A percentile compares a stretch with the other conserved stretches of the same genome.
These are phyloP conservation scores for Lithosia quadra DNA, from an alignment of 2,888 invertebrate genomes.

Conservation along the genomic window DNA sequence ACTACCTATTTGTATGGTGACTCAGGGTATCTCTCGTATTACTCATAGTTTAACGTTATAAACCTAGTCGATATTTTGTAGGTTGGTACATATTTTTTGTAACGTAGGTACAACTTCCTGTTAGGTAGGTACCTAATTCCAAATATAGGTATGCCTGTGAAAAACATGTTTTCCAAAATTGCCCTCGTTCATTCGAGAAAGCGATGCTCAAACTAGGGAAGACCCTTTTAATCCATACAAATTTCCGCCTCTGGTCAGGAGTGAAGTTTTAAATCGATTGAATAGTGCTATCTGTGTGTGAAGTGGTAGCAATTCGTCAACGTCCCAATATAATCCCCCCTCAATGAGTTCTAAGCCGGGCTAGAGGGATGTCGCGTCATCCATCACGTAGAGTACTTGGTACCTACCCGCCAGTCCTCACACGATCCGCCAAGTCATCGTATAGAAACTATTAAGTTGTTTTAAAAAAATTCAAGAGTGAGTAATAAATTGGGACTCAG, in stretches of 20 bases:
- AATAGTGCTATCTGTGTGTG: slow-evolving; percentile 77
- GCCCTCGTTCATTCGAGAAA: not conserved
- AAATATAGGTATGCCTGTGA: not conserved
- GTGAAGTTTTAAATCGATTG: slow-evolving; percentile 80
- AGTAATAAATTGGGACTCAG: slow-evolving; percentile 36
- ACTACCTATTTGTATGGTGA: no score
- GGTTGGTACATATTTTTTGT: no score
- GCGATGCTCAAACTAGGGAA: slow-evolving; percentile 25
- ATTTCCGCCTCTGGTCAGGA: slow-evolving; percentile 58
- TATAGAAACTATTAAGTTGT: slow-evolving; percentile 58
- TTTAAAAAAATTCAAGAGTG: slow-evolving; percentile 53
- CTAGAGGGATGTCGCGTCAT: slow-evolving; percentile 77
- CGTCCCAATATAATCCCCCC: slow-evolving; percentile 82
- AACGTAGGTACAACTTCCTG: no score
- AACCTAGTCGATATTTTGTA: no score
- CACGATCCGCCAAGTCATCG: slow-evolving; percentile 67
- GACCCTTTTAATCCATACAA: slow-evolving; percentile 60
- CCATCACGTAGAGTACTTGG: slow-evolving; percentile 72
- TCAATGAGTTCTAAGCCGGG: slow-evolving; percentile 81
- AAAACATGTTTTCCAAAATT: not conserved
- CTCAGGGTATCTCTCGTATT: no score
- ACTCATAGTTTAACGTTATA: no score
- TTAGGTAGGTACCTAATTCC: no score
- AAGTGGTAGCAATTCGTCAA: slow-evolving; percentile 81
- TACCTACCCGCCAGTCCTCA: slow-evolving; percentile 48